Evolutionary conservation across 2,113 vertebrate species (phyloP).

Genomic region (Rhinopomastus cyanomelas): DNA sequence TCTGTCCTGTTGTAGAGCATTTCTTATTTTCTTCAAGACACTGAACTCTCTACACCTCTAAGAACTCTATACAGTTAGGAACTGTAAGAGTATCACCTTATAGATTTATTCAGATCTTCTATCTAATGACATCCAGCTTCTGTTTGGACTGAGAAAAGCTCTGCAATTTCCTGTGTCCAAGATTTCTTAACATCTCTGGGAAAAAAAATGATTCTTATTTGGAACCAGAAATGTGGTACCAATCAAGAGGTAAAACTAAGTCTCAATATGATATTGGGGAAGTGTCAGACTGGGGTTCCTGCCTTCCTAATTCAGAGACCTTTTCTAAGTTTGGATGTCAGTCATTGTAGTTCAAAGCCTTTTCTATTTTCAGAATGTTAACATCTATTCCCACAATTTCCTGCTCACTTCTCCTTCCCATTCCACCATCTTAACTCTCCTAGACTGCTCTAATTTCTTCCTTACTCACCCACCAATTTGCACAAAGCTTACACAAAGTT

Average conservation of each 20-base stretch:
- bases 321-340: neutral
- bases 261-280: neutral
- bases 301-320: neutral
- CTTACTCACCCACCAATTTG: neutral
- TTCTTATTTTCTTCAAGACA: neutral
- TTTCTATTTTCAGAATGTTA: neutral
- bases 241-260: neutral
- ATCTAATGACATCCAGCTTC: neutral
- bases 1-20: neutral
- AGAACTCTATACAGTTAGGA: neutral
- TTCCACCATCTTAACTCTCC: neutral
- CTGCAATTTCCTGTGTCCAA: neutral
- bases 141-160: neutral
- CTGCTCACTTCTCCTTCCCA: neutral
- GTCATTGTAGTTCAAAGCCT: neutral
- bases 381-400: neutral
- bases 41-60: neutral
- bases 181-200: neutral
- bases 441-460: neutral
- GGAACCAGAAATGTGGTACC: neutral
- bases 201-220: neutral
- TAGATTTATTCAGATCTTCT: neutral
- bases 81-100: neutral
- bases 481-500: neutral
- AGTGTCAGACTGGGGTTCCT: neutral